Percentiles rank a stretch among this genome's conserved stretches.
Conservation (phyloP, 2,888 invertebrate genomes). For the Balanococcus diminutus region DNA sequence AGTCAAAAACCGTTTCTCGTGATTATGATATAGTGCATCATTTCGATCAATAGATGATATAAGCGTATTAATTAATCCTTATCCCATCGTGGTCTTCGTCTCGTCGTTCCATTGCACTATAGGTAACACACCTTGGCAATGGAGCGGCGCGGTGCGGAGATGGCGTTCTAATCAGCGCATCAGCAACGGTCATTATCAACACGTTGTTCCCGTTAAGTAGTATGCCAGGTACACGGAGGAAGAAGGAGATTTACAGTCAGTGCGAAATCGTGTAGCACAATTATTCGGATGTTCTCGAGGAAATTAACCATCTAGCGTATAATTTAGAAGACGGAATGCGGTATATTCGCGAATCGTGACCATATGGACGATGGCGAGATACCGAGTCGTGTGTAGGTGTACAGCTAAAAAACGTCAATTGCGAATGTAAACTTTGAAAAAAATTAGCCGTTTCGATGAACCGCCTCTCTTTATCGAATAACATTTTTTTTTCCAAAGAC, state of each 20-base stretch:
- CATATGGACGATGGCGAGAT: neutral
- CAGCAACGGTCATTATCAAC: constrained; percentile 17
- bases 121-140: neutral
- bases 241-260: neutral
- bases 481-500: constrained; percentile 12
- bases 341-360: constrained; percentile 36
- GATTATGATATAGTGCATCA: neutral
- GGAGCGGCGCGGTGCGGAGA: neutral
- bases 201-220: neutral
- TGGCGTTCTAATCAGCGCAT: neutral
- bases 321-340: constrained; percentile 33
- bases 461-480: neutral
- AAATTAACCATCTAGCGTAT: constrained; percentile 21
- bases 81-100: neutral
- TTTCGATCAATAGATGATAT: neutral
- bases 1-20: neutral
- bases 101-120: neutral
- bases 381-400: constrained; percentile 18
- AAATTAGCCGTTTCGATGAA: constrained; percentile 15
- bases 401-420: constrained; percentile 18
- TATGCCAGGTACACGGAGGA: neutral
- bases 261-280: constrained; percentile 29
- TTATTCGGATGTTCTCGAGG: constrained; percentile 39
- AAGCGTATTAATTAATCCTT: neutral
- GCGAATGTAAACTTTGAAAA: neutral